phyloP scores from a whole-genome alignment of 2,888 invertebrate species.

The Tetanocera ferruginea region DNA sequence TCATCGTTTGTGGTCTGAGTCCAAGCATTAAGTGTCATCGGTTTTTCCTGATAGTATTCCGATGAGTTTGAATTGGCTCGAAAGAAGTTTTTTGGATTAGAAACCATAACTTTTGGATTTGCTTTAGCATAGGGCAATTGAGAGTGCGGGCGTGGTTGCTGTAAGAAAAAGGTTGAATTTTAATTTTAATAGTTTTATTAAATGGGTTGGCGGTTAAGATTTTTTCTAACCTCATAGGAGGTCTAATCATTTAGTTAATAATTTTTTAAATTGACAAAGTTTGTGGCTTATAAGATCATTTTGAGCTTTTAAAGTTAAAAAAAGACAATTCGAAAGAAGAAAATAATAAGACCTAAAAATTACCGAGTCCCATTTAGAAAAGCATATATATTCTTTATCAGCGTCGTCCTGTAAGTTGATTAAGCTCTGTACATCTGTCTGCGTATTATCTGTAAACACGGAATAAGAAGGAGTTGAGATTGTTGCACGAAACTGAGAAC shows the following conservation, averaged over 20 bases:
- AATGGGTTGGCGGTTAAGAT: too few relatives aligned
- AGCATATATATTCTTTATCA: too few relatives aligned
- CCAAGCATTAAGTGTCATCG: slow-evolving; percentile 58
- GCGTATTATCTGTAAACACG: too few relatives aligned
- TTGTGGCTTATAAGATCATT: neutral
- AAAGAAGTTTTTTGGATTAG: slow-evolving; percentile 35
- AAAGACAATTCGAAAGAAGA: too few relatives aligned
- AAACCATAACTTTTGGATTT: slow-evolving; percentile 18
- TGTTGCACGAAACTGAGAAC: too few relatives aligned
- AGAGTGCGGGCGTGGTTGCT: slow-evolving; percentile 15
- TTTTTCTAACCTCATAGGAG: neutral
- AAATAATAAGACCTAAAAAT: too few relatives aligned
- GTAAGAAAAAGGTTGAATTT: neutral
- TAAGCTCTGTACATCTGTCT: too few relatives aligned
- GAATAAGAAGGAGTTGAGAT: too few relatives aligned
- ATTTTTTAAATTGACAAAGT: neutral
- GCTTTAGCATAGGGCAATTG: neutral
- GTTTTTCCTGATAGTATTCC: slow-evolving; percentile 34
- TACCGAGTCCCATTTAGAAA: too few relatives aligned
- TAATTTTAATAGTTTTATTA: neutral
- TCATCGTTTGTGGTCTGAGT: slow-evolving; percentile 59
- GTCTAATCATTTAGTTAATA: neutral
- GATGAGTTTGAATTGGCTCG: slow-evolving; percentile 26
- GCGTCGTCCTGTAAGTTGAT: too few relatives aligned
- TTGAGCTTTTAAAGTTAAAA: neutral